Conservation (phyloP, 2,888 invertebrate genomes). For the Hecatera dysodea region DNA sequence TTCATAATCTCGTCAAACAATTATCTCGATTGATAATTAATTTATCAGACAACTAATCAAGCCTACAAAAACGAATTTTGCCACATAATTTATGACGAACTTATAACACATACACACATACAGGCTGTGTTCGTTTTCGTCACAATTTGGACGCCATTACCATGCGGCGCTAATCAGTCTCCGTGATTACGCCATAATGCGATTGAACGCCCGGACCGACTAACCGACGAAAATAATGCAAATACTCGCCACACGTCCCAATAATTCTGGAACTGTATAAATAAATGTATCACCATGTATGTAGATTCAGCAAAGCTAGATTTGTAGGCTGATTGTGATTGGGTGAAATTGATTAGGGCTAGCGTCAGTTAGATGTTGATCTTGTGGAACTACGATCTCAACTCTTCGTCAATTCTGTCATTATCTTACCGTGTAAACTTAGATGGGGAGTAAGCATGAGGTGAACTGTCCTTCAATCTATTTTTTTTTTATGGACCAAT, state of each 20-base stretch:
- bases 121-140: conserved; percentile 57
- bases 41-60: neutral
- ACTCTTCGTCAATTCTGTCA: too few species aligned
- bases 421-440: too few species aligned
- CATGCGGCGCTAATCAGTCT: conserved; percentile 83
- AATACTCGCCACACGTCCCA: conserved; percentile 68
- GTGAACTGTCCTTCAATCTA: too few species aligned
- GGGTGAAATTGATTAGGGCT: conserved; percentile 10
- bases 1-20: neutral
- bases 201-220: conserved; percentile 72
- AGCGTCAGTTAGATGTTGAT: neutral
- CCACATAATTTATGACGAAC: conserved; percentile 26
- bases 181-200: conserved; percentile 85
- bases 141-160: conserved; percentile 75
- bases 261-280: conserved; percentile 47
- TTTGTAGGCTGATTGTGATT: conserved; percentile 24
- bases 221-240: conserved; percentile 79
- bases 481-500: too few species aligned
- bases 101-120: conserved; percentile 37
- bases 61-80: neutral
- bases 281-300: conserved; percentile 41
- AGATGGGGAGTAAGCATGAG: too few species aligned
- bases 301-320: conserved; percentile 19
- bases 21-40: neutral
- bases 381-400: too few species aligned